Conservation (phyloP, 2,888 invertebrate genomes). For the Pachliopta kotzebuea region DNA sequence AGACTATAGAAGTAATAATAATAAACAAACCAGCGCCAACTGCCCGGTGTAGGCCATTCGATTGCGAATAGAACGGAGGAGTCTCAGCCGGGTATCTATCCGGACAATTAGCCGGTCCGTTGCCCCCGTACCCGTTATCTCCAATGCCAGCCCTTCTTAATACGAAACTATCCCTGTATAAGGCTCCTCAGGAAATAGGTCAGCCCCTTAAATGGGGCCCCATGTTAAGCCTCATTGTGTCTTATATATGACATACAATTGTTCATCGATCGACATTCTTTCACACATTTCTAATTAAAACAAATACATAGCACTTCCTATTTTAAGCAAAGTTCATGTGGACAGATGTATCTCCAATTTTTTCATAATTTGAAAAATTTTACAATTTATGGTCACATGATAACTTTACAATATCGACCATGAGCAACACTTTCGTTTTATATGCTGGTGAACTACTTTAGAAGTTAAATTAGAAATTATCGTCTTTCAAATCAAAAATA, state of each 20-base stretch:
- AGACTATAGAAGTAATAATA: conserved; percentile 1
- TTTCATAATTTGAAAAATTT: no score
- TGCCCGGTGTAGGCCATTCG: conserved; percentile 13
- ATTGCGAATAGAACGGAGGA: conserved; percentile 18
- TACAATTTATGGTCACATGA: no score
- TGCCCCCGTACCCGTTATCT: conserved; percentile 59
- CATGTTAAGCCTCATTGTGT: conserved; percentile 38
- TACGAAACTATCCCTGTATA: conserved; percentile 53
- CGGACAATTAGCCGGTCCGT: conserved; percentile 64
- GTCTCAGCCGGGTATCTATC: conserved; percentile 48
- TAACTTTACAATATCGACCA: no score
- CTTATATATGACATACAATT: conserved; percentile 33
- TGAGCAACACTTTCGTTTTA: no score
- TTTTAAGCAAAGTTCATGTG: no score
- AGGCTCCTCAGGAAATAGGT: conserved; percentile 52
- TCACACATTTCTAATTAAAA: no score
- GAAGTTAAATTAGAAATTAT: no score
- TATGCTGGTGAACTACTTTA: no score
- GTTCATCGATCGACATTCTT: conserved; percentile 34
- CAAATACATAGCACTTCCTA: no score
- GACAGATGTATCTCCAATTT: no score
- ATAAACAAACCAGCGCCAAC: conserved; percentile 6
- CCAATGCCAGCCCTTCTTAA: conserved; percentile 63
- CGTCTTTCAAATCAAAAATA: no score
- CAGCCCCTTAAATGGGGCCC: conserved; percentile 37